phyloP scores from a whole-genome alignment of 2,888 invertebrate genomes.

The Troides helena region DNA sequence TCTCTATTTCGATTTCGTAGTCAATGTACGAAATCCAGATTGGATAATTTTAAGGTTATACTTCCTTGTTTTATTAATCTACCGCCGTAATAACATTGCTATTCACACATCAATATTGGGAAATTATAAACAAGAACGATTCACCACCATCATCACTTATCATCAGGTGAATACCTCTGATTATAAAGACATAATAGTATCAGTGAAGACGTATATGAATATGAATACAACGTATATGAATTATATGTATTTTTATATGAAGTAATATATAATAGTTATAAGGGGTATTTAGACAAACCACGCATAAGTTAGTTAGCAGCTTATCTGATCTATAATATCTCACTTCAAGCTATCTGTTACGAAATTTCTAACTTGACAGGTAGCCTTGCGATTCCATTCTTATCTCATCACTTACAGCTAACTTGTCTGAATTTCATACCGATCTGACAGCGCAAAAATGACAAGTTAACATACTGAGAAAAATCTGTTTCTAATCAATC shows the following conservation, averaged over 20 bases:
- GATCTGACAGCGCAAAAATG: constrained; percentile 10
- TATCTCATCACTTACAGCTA: constrained; percentile 22
- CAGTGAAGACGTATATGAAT: no score
- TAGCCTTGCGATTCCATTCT: constrained; percentile 11
- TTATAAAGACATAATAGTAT: no score
- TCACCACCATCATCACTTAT: no score
- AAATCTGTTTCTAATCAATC: background rate
- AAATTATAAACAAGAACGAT: no score
- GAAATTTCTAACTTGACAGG: constrained; percentile 7
- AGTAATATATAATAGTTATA: background rate
- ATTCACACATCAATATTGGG: no score
- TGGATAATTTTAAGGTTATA: no score
- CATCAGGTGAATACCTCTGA: no score
- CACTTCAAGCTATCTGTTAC: constrained; percentile 1
- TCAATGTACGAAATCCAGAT: no score
- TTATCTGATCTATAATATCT: constrained; percentile 2
- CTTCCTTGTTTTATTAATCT: no score
- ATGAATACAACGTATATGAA: no score
- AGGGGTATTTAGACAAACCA: background rate
- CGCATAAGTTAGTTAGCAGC: background rate
- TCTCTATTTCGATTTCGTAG: no score
- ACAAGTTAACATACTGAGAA: background rate
- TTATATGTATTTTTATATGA: background rate
- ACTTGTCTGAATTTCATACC: constrained; percentile 32
- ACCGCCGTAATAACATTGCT: no score